Evolutionary conservation across 2,888 invertebrate genomes (phyloP).

Genomic region (Salpingus planirostris): DNA sequence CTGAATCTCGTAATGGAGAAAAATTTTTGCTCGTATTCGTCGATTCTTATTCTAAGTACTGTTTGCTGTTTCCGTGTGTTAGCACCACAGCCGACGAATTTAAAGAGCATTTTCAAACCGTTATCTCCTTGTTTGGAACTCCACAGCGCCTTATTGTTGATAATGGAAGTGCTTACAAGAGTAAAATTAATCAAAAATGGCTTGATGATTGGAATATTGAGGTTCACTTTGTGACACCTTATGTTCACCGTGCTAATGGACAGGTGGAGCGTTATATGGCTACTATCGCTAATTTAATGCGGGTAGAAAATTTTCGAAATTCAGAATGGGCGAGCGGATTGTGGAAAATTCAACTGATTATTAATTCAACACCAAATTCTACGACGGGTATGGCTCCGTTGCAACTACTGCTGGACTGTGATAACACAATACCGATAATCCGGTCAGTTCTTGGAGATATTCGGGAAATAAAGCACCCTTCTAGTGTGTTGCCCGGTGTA

Average conservation of each 20-base stretch:
- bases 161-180: neutral
- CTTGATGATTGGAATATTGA: neutral
- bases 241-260: conserved; percentile 7
- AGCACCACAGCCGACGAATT: conserved; percentile 4
- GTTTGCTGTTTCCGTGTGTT: conserved; percentile 2
- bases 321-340: conserved; percentile 7
- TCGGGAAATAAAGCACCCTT: conserved; percentile 1
- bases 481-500: neutral
- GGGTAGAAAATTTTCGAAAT: conserved; percentile 3
- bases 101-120: conserved; percentile 1
- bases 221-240: conserved; percentile 4
- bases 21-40: conserved; percentile 4
- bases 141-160: neutral
- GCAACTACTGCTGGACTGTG: neutral
- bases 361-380: conserved; percentile 6
- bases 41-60: conserved; percentile 5
- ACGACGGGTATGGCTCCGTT: conserved; percentile 1
- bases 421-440: conserved; percentile 2
- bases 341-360: conserved; percentile 7
- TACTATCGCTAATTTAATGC: conserved; percentile 8
- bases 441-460: conserved; percentile 1
- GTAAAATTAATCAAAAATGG: neutral
- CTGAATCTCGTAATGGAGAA: neutral
- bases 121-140: conserved; percentile 2
- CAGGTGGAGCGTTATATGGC: conserved; percentile 7